Evolutionary conservation across 37 sponge, comb jelly and placozoan genomes (phyloP).

Genomic region (Haliclona indistincta): DNA sequence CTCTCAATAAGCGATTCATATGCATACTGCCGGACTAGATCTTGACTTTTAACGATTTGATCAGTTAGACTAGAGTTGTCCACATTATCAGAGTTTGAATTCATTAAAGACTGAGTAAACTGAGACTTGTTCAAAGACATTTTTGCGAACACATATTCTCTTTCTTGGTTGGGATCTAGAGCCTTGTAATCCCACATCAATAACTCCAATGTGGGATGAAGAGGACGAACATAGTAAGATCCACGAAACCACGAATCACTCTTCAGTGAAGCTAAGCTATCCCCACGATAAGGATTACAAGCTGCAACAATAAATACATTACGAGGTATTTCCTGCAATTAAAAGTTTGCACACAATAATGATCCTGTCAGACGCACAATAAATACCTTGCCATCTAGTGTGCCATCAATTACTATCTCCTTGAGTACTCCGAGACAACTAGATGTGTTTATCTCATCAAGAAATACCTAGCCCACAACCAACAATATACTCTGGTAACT

Average conservation of each 20-base stretch:
- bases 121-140: too few relatives aligned
- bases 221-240: conserved; percentile 51
- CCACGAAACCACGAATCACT: conserved; percentile 45
- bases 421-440: conserved; percentile 63
- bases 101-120: too few relatives aligned
- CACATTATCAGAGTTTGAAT: too few relatives aligned
- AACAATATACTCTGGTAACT: too few relatives aligned
- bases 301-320: conserved; percentile 72
- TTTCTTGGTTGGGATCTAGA: conserved; percentile 51
- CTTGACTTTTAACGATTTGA: conserved; percentile 38
- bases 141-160: conserved; percentile 49
- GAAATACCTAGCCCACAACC: conserved; percentile 35
- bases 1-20: too few relatives aligned
- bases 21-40: conserved; percentile 48
- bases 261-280: conserved; percentile 15
- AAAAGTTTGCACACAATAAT: too few relatives aligned
- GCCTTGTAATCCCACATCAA: too few relatives aligned
- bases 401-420: conserved; percentile 53
- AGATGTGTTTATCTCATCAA: conserved; percentile 71
- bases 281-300: conserved; percentile 66
- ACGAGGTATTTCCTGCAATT: conserved; percentile 20
- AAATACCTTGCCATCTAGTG: conserved; percentile 51
- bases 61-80: conserved; percentile 3
- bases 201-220: conserved; percentile 57
- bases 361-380: too few relatives aligned